Conservation (phyloP, 2,113 vertebrate genomes). For the Fukomys damarensis region DNA sequence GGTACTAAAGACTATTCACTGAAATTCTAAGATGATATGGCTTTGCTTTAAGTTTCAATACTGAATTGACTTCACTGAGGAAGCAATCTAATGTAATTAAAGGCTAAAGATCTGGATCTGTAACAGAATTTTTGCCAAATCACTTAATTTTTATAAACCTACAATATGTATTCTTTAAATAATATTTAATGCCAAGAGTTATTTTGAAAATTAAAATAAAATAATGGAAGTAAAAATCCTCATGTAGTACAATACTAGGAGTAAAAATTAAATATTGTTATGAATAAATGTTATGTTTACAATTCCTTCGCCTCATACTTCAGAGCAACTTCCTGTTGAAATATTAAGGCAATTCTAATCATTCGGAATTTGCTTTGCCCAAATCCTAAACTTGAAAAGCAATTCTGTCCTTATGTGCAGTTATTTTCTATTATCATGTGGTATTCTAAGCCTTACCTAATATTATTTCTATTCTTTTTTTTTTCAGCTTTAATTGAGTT, state of each 20-base stretch:
- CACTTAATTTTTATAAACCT: not conserved
- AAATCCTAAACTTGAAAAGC: constrained; percentile 8
- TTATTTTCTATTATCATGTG: constrained; percentile 10
- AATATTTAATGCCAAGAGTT: not conserved
- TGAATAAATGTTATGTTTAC: not conserved
- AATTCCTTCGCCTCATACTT: not conserved
- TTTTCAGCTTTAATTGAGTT: too few relatives aligned
- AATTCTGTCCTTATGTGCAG: not conserved
- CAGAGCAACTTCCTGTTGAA: constrained; percentile 4
- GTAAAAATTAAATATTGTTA: not conserved
- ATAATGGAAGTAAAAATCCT: not conserved
- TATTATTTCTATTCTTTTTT: not conserved
- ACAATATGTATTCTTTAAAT: not conserved
- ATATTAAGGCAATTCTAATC: not conserved
- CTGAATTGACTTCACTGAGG: not conserved
- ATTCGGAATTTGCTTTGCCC: constrained; percentile 12
- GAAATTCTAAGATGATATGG: not conserved
- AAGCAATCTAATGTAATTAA: not conserved
- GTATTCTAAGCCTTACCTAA: not conserved
- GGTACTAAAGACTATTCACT: not conserved
- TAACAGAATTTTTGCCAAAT: not conserved
- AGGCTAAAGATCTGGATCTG: not conserved
- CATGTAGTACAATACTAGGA: not conserved
- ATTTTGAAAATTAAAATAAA: constrained; percentile 37
- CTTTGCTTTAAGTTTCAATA: not conserved